A percentile compares a stretch with the other conserved stretches of the same genome.
Conservation (phyloP, 53 echinoderm and acorn worm species). For the Temnopleurus reevesii region DNA sequence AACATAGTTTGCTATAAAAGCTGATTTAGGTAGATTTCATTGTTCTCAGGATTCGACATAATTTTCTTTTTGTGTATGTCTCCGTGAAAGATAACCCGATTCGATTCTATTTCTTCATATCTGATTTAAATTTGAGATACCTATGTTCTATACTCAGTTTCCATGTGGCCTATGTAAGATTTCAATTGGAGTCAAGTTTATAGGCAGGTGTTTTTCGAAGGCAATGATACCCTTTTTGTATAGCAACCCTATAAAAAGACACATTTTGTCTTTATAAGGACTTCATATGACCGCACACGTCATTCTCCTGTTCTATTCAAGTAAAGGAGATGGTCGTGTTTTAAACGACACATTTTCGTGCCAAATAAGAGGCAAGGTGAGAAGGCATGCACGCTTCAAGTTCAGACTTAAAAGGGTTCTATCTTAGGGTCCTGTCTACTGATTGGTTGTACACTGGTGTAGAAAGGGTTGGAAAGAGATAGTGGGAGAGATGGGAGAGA, state of each 20-base stretch:
- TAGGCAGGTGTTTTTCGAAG: slow-evolving; percentile 34
- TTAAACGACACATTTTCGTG: slow-evolving; percentile 12
- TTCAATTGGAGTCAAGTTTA: slow-evolving; percentile 13
- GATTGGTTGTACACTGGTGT: neutral
- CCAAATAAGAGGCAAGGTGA: slow-evolving; percentile 20
- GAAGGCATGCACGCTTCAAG: slow-evolving; percentile 37
- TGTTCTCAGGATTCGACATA: neutral
- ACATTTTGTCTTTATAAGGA: slow-evolving; percentile 23
- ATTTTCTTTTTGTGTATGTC: neutral
- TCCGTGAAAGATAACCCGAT: neutral
- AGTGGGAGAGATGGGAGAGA: neutral
- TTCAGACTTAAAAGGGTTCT: slow-evolving; percentile 33
- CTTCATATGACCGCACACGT: slow-evolving; percentile 5
- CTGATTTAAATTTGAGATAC: neutral
- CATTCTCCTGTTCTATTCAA: slow-evolving; percentile 11
- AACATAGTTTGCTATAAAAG: too few species aligned
- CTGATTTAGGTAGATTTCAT: neutral
- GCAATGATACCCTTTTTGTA: slow-evolving; percentile 23
- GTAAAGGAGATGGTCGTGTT: slow-evolving; percentile 8
- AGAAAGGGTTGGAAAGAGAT: neutral
- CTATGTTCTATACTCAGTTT: neutral
- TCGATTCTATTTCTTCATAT: neutral
- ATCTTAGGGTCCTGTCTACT: neutral
- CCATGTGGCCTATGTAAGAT: neutral
- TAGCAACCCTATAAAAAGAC: neutral